Base-by-base conservation (phyloP, 2,888 invertebrate genomes). In the Tholera decimalis region DNA sequence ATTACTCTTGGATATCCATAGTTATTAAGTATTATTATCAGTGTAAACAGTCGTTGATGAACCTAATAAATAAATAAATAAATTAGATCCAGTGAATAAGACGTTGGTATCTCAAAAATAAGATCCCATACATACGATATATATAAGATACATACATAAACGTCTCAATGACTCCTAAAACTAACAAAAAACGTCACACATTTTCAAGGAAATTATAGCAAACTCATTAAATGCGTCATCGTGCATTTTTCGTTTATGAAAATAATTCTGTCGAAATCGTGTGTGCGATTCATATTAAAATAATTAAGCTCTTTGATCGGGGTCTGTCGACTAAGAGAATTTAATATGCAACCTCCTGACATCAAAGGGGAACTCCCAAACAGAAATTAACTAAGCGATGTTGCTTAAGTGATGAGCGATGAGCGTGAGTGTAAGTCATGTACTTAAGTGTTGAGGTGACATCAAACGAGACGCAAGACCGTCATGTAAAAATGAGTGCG, bases 241-340 rank as follows among this genome's bases (percentile, higher is more conserved):
- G 11, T 26, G 18, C 55, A 8, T 46, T 59, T n/a, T 55, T 55
- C 35, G 46, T 51, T 68, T 64, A 57, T 50, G 53, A 73, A 72
- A 73, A 74, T 69, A 66, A 77, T 83, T 80, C 67, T 64, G 80
- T 75, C 63, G 77, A 86, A 85, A 84, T 82, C 82, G 82, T 73
- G 73, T 83, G 83, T 70, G 67, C 77, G 74, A 77, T 75, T 62
- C 68, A 51, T 82, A 81, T 86, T 84, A 85, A 85, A 89, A 89
- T 89, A 91, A 91, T 89, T 87, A 85, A 79, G 81, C 77, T 78
- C 92, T 93, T 93, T 92, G 92, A 93, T 91, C 90, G 86, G 77
- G 71, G 77, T 82, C 85, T 83, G 85, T 85, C 85, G 87, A 83
- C 85, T 89, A 86, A 83, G 88, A 89, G 89, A 90, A 91, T 92